phyloP scores from a whole-genome alignment of 2,797 vertebrate genomes.

The Artibeus lituratus region DNA sequence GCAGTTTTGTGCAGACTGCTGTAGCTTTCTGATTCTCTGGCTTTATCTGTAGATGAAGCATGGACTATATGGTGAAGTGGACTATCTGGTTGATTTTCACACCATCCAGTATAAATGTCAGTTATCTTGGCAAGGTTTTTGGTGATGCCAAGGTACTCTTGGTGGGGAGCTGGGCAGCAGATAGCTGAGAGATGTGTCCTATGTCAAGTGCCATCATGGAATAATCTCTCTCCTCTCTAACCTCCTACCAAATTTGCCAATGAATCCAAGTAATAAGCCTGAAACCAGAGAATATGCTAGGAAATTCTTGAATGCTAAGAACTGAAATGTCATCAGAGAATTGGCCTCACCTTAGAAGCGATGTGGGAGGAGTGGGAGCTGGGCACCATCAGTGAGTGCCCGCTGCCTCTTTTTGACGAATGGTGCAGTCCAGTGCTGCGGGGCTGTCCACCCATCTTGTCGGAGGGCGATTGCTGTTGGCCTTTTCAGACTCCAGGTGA shows the following conservation, averaged over 20 bases:
- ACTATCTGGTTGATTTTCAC: background rate
- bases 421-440: constrained; percentile 10
- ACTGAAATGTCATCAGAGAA: background rate
- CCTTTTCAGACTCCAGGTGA: constrained; percentile 36
- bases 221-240: background rate
- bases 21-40: background rate
- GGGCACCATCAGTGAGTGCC: background rate
- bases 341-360: background rate
- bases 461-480: constrained; percentile 26
- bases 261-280: background rate
- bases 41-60: background rate
- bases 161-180: background rate
- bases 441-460: constrained; percentile 56
- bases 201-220: background rate
- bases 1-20: background rate
- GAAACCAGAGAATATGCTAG: background rate
- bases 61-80: background rate
- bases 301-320: background rate
- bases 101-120: background rate
- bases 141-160: background rate
- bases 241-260: background rate
- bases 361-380: background rate
- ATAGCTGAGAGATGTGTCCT: background rate
- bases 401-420: constrained; percentile 38
- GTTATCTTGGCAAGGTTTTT: background rate